Percentiles rank a stretch among this genome's conserved stretches.
Conservation (phyloP, 2,113 vertebrate genomes). For the Cyprinodon variegatus region DNA sequence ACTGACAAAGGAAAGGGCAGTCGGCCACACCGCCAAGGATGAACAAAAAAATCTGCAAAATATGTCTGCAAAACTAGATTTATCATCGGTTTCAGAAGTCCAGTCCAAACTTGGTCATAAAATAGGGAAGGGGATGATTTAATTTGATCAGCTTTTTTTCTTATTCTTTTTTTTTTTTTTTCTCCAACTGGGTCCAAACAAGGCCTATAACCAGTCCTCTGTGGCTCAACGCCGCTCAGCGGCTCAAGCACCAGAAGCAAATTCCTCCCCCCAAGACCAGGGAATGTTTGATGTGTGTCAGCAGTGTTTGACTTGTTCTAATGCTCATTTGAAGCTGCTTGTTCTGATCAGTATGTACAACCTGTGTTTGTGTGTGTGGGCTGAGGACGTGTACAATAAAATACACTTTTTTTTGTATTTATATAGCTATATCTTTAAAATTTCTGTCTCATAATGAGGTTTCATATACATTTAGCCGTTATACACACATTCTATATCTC, state of each 20-base stretch:
- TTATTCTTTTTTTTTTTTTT: background rate
- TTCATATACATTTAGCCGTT: slow-evolving; percentile 84
- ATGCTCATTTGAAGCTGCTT: slow-evolving; percentile 81
- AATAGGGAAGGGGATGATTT: slow-evolving; percentile 78
- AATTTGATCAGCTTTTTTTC: slow-evolving; percentile 73
- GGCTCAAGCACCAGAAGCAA: slow-evolving; percentile 75
- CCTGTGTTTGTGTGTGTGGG: slow-evolving; percentile 51
- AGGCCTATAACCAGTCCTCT: slow-evolving; percentile 74
- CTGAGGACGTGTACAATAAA: slow-evolving; percentile 65
- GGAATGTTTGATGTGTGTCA: slow-evolving; percentile 81
- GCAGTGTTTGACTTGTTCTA: slow-evolving; percentile 56
- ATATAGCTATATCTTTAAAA: slow-evolving; percentile 78
- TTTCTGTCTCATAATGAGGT: slow-evolving; percentile 78
- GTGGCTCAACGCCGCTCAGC: slow-evolving; percentile 88
- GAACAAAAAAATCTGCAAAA: slow-evolving; percentile 66
- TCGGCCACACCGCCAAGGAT: slow-evolving; percentile 84
- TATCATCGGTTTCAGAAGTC: slow-evolving; percentile 86
- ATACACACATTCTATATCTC: slow-evolving; percentile 94
- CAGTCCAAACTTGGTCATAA: slow-evolving; percentile 91
- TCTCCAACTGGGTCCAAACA: slow-evolving; percentile 83
- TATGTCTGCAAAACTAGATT: slow-evolving; percentile 61
- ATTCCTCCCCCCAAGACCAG: slow-evolving; percentile 80
- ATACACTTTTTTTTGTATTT: slow-evolving; percentile 77
- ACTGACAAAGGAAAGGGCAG: slow-evolving; percentile 84
- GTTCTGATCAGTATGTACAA: slow-evolving; percentile 86